Base-by-base conservation (phyloP, 2,113 vertebrate species). In the Prunella himalayana region DNA sequence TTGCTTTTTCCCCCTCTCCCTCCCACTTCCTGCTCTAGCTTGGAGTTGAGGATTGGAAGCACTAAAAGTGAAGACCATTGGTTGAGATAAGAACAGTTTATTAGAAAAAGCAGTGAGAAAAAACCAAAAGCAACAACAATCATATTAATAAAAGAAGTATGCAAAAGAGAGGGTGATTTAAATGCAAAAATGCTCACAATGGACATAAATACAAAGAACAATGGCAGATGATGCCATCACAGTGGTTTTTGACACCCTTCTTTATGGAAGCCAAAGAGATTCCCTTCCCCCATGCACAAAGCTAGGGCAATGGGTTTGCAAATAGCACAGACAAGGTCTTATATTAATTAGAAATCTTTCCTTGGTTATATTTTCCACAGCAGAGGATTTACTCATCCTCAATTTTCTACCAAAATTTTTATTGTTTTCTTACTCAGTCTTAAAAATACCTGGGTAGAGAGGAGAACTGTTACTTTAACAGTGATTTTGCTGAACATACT, bases 281-380 rank as follows among this genome's bases (percentile, higher is more conserved):
- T n/a, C n/a, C 15, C 33, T 50, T 12, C 9, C 19, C 30, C 8
- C 9, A 10, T 0, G 0, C 37, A 42, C 3, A 20, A 59, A 81
- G 24, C 37, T 45, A 20, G 12, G 15, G 28, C 4, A 44, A 9
- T 39, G 37, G 13, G 27, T 81, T 94, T 59, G 10, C 49, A 72
- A 65, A 53, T 10, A 76, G 3, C 25, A 56, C 9, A n/a, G 44
- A 23, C 2, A 6, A 17, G 5, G 12, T 41, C 9, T 49, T 45
- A 15, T 5, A 1, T 9, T 85, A 9, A 15, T 44, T 61, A 56
- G 12, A 77, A 57, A 65, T 76, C 4, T 53, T 75, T 64, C 19
- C 7, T 73, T 68, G 20, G 27, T 47, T 82, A 12, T 15, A 41
- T 76, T 88, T 93, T 42, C 7, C 12, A 44, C 10, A 60, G 13